Conservation (phyloP, 1,140 invertebrate genomes). For the Calliphora vicina region DNA sequence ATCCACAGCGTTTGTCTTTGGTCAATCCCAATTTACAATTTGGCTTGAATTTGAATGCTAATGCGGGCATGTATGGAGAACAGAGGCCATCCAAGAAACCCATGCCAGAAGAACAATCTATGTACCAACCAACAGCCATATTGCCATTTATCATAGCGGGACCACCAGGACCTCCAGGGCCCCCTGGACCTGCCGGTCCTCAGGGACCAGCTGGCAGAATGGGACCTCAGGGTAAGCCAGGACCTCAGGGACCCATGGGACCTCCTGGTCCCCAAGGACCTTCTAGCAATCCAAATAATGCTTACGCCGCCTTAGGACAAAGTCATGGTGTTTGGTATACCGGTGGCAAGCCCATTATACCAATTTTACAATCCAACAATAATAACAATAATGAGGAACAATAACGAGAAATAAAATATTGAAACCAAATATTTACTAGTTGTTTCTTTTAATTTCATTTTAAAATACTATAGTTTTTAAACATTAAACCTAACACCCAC, state of each 20-base stretch:
- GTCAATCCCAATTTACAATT: conserved; percentile 21
- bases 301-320: conserved; percentile 1
- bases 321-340: conserved; percentile 11
- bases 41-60: conserved; percentile 17
- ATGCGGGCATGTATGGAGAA: background rate
- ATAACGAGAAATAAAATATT: background rate
- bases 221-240: conserved; percentile 35
- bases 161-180: conserved; percentile 48
- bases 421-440: background rate
- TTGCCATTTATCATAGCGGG: conserved; percentile 41
- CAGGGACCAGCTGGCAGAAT: conserved; percentile 43
- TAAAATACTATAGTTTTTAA: no score
- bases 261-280: conserved; percentile 35
- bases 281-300: background rate
- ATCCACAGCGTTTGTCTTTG: conserved; percentile 43
- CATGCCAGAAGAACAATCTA: background rate
- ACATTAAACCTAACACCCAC: background rate
- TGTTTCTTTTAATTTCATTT: background rate
- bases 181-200: conserved; percentile 18
- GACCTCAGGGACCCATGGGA: conserved; percentile 31
- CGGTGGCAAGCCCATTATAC: background rate
- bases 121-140: conserved; percentile 41
- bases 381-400: background rate
- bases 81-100: background rate
- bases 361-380: background rate